Evolutionary conservation across 2,888 invertebrate genomes (phyloP), one percentile per base, ranked within the genome.

Genomic region (Apoda limacodes): DNA sequence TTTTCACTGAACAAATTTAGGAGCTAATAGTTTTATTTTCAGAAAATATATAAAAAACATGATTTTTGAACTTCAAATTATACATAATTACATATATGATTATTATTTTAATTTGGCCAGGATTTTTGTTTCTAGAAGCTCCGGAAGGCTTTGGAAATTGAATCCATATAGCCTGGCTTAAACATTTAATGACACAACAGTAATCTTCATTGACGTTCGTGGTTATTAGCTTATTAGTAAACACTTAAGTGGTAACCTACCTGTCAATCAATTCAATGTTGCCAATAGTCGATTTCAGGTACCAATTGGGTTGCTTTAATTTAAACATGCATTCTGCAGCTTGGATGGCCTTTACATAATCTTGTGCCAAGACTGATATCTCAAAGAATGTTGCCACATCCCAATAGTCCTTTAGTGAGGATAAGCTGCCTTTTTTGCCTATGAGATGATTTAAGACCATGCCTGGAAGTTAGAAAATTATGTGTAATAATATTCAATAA

Each of bases 361-460:
- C 97, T 67, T 98, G 95, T 2, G 97, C 97, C 15, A 99, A 81
- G 0, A 99, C 98, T 25, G 96, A 96, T 45, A 98, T 98, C 76
- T 98, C 98, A 67, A 98, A 98, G 82, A 95, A 99, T 2, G 95
- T 98, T 0, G 98, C 98, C 9, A 99, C 98, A 66, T 98, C 98
- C 99, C 99, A 99, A 60, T 99, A 99, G 61, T 99, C 98, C 48
- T 90, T 91, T 11, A 99, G 81, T 1, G 94, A 93, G 0, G 90
- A 88, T 14, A 99, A 74, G 59, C 95, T 95, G 23, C 99, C 99
- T 63, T 99, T 99, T 60, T 96, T 93, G 0, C 99, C 99, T 52
- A 99, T 98, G 35, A 98, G 82, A 74, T 97, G 97, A 65, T 98
- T 99, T 41, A 99, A 74, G 5, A 96, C 93, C 86, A 97, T 92